Conservation (phyloP, 2,113 vertebrate genomes). For the Hyperoodon ampullatus region DNA sequence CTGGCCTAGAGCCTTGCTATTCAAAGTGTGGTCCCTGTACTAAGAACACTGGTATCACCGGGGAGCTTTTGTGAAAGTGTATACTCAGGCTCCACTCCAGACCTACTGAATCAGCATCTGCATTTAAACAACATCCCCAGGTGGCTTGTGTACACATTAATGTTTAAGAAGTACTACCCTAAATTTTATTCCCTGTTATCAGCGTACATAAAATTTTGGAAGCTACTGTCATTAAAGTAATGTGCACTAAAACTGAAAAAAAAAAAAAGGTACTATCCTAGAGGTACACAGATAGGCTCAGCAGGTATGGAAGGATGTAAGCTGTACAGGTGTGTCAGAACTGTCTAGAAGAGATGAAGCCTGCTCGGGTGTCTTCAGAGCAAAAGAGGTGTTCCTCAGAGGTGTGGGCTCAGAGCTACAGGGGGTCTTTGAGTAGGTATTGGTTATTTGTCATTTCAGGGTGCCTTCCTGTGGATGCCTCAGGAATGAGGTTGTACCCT, state of each 20-base stretch:
- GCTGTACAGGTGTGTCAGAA: background rate
- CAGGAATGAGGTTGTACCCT: background rate
- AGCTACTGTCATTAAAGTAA: background rate
- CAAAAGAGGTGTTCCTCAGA: background rate
- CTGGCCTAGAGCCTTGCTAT: background rate
- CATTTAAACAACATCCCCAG: background rate
- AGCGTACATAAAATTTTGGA: background rate
- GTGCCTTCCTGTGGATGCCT: background rate
- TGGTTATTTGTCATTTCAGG: background rate
- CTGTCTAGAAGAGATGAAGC: background rate
- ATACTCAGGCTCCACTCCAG: background rate
- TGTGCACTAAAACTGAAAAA: background rate
- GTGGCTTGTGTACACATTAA: background rate
- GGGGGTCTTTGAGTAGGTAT: background rate
- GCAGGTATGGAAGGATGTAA: background rate
- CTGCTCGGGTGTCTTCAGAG: background rate
- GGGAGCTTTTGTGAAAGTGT: background rate
- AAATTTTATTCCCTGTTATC: background rate
- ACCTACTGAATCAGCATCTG: constrained; percentile 2
- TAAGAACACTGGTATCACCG: background rate
- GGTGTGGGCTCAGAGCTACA: background rate
- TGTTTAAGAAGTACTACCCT: background rate
- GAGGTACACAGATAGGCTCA: background rate
- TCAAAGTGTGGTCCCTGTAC: background rate
- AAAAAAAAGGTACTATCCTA: background rate